phyloP scores from a whole-genome alignment of 2,797 vertebrate species.

The Rhinogobio ventralis region DNA sequence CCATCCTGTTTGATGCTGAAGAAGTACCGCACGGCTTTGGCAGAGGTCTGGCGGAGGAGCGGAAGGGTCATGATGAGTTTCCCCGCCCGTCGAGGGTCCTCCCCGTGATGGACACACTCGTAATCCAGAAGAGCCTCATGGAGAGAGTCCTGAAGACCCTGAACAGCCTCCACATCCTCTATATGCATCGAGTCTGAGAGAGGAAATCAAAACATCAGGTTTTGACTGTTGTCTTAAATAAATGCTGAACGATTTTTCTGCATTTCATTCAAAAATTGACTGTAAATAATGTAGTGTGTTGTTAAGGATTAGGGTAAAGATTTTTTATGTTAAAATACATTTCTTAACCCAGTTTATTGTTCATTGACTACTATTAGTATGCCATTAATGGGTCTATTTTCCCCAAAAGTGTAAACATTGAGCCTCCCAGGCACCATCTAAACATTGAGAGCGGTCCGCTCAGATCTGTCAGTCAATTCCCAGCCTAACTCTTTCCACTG shows the following conservation, averaged over 20 bases:
- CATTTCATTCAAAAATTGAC: not conserved
- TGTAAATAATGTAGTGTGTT: not conserved
- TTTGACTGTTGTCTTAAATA: not conserved
- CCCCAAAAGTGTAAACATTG: not conserved
- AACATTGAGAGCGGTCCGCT: not conserved
- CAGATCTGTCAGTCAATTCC: no score
- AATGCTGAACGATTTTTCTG: not conserved
- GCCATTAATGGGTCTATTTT: not conserved
- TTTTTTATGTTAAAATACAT: not conserved
- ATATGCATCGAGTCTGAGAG: constrained; percentile 95
- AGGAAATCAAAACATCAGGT: not conserved
- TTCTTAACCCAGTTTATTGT: not conserved
- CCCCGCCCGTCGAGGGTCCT: constrained; percentile 90
- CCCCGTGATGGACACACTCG: constrained; percentile 86
- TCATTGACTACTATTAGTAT: not conserved
- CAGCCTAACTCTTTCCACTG: no score
- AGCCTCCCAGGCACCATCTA: no score
- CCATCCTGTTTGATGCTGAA: constrained; percentile 99
- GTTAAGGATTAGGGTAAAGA: not conserved
- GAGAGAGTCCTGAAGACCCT: constrained; percentile 95
- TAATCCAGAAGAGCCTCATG: constrained; percentile 95
- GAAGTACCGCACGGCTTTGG: constrained; percentile 96
- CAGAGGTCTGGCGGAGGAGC: constrained; percentile 93
- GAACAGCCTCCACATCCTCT: constrained; percentile 92
- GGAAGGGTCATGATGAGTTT: constrained; percentile 98